Percentiles rank a stretch among this genome's conserved stretches.
Evolutionary conservation across 2,888 invertebrate species (phyloP).

Genomic region (Rhagonycha fulva): DNA sequence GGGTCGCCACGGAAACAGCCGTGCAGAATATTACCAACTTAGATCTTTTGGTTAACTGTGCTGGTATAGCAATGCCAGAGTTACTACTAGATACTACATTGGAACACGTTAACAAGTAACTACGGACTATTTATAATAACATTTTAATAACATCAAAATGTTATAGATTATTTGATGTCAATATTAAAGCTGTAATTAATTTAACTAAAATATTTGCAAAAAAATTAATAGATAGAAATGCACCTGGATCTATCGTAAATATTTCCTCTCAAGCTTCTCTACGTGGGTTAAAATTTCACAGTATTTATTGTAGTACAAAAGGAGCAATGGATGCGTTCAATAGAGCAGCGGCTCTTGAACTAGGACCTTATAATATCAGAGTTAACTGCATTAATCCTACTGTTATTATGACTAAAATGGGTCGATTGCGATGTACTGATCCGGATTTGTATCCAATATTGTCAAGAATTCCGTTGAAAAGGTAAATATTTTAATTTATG

Average conservation of each 20-base stretch:
- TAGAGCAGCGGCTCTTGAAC: conserved; percentile 81
- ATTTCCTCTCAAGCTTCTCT: conserved; percentile 86
- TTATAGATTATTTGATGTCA: conserved; percentile 72
- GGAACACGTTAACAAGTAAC: conserved; percentile 72
- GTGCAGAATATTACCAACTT: conserved; percentile 66
- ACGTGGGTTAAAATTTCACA: conserved; percentile 75
- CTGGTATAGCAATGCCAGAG: conserved; percentile 72
- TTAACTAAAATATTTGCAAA: conserved; percentile 81
- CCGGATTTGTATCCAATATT: conserved; percentile 70
- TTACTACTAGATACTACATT: conserved; percentile 72
- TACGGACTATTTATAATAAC: background rate
- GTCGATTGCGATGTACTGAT: conserved; percentile 81
- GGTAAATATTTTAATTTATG: conserved; percentile 57
- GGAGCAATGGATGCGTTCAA: conserved; percentile 87
- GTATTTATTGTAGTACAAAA: conserved; percentile 84
- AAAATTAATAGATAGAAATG: conserved; percentile 71
- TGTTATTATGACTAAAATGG: conserved; percentile 92
- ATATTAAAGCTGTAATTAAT: conserved; percentile 84
- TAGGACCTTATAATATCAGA: conserved; percentile 82
- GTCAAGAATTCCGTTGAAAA: conserved; percentile 79
- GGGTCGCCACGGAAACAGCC: conserved; percentile 70
- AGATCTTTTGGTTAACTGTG: conserved; percentile 90
- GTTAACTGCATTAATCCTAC: conserved; percentile 95
- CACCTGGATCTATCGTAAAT: conserved; percentile 84
- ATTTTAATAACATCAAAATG: background rate